Conservation (phyloP, 2,888 invertebrate genomes). For the Augochlorella aurata region DNA sequence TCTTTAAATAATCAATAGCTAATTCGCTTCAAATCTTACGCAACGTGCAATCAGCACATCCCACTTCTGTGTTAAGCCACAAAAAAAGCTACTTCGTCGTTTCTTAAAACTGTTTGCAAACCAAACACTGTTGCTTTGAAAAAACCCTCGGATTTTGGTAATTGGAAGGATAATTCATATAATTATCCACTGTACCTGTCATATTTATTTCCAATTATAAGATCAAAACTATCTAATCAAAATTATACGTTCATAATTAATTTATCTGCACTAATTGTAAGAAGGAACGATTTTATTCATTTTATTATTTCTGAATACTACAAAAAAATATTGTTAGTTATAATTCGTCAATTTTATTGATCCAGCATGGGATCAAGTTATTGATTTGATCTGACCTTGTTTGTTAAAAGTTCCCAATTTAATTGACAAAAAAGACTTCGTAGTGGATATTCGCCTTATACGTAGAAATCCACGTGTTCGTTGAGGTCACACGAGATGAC, state of each 20-base stretch:
- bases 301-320: not conserved
- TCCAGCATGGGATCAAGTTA: not conserved
- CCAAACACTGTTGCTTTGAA: conserved; percentile 22
- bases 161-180: too few relatives aligned
- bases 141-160: conserved; percentile 17
- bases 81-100: conserved; percentile 26
- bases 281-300: not conserved
- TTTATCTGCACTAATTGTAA: not conserved
- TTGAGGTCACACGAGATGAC: not conserved
- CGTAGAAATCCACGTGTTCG: not conserved
- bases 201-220: not conserved
- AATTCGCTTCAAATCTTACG: conserved; percentile 29
- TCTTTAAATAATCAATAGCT: conserved; percentile 55
- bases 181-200: not conserved
- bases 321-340: not conserved
- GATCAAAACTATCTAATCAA: not conserved
- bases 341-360: not conserved
- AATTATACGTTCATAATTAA: not conserved
- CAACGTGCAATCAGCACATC: conserved; percentile 13
- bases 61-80: not conserved
- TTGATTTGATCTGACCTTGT: not conserved
- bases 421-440: not conserved
- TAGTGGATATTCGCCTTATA: not conserved
- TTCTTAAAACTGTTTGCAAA: conserved; percentile 7
- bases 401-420: too few relatives aligned